Base-by-base conservation (phyloP, 2,797 vertebrate species). In the Microcaecilia unicolor region DNA sequence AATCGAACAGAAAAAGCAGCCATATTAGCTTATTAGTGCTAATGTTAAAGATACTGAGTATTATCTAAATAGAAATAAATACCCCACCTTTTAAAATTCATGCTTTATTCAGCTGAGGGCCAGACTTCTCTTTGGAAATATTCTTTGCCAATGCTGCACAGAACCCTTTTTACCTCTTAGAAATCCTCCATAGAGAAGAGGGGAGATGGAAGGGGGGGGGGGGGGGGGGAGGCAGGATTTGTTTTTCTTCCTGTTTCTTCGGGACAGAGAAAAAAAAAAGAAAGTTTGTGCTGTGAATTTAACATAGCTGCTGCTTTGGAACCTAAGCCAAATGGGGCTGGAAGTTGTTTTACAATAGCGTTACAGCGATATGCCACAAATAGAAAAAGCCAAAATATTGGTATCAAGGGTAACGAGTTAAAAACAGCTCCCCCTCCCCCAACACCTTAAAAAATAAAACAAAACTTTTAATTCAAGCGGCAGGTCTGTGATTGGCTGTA, bases 321-420 rank as follows among this genome's bases (percentile, higher is more conserved):
- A 63, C 44, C 53, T 32, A 48, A 46, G 78, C 81, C 79, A 84
- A 77, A 79, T 77, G 76, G 69, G 74, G 66, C 80, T 84, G 81
- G 81, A 87, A 76, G 80, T 84, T 80, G 70, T 69, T 74, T 77
- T 85, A 88, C 81, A 86, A 83, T 81, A 78, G 81, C 61, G 68
- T 85, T 84, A 80, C 83, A 87, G 83, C 83, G 84, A 86, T 81
- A 83, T 76, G 78, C 81, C 81, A 69, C 75, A 65, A 84, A 78
- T 64, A 73, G 72, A 74, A 83, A 86, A 85, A 80, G 68, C 78
- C 81, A 75, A n/a, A 85, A 81, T 55, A 72, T 74, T 73, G 72
- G 74, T 80, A 66, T 64, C n/a, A n/a, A n/a, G n/a, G n/a, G n/a
- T n/a, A n/a, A n/a, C n/a, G n/a, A n/a, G n/a, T n/a, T n/a, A n/a